A percentile compares a stretch with the other conserved stretches of the same genome.
These are phyloP conservation scores for Dolichopus griseipennis DNA, from an alignment of 2,888 invertebrate genomes.

Conservation along the genomic window DNA sequence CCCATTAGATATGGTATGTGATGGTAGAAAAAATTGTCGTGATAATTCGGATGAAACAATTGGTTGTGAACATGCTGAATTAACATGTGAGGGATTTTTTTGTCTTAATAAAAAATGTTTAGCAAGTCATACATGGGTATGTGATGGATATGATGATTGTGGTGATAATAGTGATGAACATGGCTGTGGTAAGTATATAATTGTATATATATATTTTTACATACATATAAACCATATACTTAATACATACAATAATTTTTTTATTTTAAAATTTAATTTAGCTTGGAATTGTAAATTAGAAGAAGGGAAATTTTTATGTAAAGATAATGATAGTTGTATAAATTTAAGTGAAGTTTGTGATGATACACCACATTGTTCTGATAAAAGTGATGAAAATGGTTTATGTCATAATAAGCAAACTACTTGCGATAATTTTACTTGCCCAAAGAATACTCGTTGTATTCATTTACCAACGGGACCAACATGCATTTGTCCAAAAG, in stretches of 20 bases:
- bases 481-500: constrained; percentile 51
- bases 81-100: constrained; percentile 52
- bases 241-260: not conserved
- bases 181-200: constrained; percentile 45
- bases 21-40: constrained; percentile 60
- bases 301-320: constrained; percentile 47
- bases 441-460: constrained; percentile 39
- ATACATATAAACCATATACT: not conserved
- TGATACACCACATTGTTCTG: constrained; percentile 48
- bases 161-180: constrained; percentile 49
- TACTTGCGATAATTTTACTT: constrained; percentile 31
- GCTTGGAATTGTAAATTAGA: constrained; percentile 44
- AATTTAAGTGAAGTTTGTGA: constrained; percentile 48
- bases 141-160: constrained; percentile 52
- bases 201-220: too few species aligned
- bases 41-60: constrained; percentile 61
- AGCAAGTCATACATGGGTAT: constrained; percentile 45
- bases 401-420: constrained; percentile 33
- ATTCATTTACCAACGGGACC: constrained; percentile 47
- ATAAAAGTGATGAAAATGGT: constrained; percentile 53
- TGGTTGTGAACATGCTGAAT: constrained; percentile 39
- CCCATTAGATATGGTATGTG: constrained; percentile 57
- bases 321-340: constrained; percentile 49
- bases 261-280: constrained; percentile 15
- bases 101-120: constrained; percentile 52